Conservation (phyloP, 2,888 invertebrate species). For the Scaptomyza reducta region DNA sequence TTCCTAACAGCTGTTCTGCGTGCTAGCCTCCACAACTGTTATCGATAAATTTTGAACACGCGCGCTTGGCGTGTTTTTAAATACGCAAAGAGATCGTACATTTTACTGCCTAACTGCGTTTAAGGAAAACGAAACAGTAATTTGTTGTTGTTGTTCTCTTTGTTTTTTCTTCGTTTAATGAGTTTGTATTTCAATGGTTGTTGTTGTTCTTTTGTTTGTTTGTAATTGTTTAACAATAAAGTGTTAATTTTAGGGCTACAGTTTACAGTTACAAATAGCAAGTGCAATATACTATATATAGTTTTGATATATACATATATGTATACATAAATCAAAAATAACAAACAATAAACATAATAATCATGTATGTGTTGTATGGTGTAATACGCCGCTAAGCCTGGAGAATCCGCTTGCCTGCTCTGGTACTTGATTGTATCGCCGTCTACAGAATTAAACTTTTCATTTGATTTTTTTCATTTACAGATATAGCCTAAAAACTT, state of each 20-base stretch:
- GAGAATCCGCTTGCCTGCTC: constrained; percentile 1
- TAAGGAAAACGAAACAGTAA: constrained; percentile 32
- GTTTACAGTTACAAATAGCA: constrained; percentile 53
- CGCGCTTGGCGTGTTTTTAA: no score
- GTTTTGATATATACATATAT: constrained; percentile 46
- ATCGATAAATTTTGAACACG: no score
- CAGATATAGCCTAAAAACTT: constrained; percentile 35
- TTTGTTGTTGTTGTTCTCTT: constrained; percentile 60
- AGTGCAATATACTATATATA: constrained; percentile 52
- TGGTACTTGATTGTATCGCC: constrained; percentile 18
- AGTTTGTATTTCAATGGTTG: constrained; percentile 34
- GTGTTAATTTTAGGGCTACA: constrained; percentile 58
- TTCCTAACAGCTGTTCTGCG: no score
- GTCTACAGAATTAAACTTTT: constrained; percentile 11
- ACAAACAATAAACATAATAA: constrained; percentile 69
- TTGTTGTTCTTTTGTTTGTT: constrained; percentile 24
- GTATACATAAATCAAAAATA: constrained; percentile 61
- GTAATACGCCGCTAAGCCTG: constrained; percentile 5
- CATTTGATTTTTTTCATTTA: constrained; percentile 8
- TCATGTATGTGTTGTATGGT: constrained; percentile 29
- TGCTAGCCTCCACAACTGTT: no score
- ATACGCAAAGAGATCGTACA: no score
- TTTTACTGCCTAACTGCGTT: no score
- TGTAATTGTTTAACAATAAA: constrained; percentile 69
- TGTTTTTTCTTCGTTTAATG: constrained; percentile 49